phyloP scores from a whole-genome alignment of 2,797 vertebrate species.

The Melanotaenia parkinsoni region DNA sequence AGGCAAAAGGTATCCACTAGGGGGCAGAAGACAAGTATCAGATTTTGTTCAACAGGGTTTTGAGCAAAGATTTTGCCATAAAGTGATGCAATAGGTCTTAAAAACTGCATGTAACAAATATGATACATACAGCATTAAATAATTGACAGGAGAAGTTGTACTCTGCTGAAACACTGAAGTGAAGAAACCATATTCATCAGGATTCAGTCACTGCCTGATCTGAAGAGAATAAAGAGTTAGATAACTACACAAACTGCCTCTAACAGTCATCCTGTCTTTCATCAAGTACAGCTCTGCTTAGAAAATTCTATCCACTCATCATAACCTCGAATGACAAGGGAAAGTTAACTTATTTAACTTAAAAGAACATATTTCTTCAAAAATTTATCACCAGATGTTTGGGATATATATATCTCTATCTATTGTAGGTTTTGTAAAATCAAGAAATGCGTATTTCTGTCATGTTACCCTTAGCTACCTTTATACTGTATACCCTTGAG shows the following conservation, averaged over 20 bases:
- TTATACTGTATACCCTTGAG: too few species aligned
- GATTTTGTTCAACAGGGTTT: too few species aligned
- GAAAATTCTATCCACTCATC: neutral
- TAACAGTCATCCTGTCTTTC: neutral
- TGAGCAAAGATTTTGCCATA: too few species aligned
- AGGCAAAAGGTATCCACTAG: too few species aligned
- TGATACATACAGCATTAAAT: too few species aligned
- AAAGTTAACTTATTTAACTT: neutral
- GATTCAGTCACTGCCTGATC: slow-evolving; percentile 15
- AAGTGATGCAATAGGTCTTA: too few species aligned
- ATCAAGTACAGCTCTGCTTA: neutral
- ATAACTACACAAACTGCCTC: neutral
- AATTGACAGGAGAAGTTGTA: slow-evolving; percentile 28
- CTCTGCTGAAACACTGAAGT: slow-evolving; percentile 26
- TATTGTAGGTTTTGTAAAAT: neutral
- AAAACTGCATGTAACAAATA: too few species aligned
- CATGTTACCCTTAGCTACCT: neutral
- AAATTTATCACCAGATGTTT: neutral
- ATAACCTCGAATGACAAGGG: neutral
- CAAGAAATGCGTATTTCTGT: neutral
- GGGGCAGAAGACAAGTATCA: too few species aligned
- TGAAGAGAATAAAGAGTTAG: neutral
- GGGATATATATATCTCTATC: neutral
- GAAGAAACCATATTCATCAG: slow-evolving; percentile 20
- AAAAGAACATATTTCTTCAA: neutral